A percentile compares a stretch with the other conserved stretches of the same genome.
Evolutionary conservation across 2,113 vertebrate species (phyloP).

Genomic region (Halcyon malimbica): DNA sequence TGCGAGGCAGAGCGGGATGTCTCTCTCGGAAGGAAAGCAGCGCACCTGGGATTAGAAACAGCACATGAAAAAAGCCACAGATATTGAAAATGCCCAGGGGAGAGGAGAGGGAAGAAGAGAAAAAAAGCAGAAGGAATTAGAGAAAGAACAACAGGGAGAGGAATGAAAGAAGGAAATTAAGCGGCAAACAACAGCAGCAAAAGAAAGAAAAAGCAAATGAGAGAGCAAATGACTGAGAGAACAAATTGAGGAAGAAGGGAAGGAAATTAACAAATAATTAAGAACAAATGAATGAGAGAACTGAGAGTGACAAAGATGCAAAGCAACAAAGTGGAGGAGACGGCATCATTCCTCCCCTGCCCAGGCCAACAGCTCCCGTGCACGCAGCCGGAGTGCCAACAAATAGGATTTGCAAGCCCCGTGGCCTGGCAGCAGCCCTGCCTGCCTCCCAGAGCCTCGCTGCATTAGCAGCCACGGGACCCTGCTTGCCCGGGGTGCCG

Average conservation of each 20-base stretch:
- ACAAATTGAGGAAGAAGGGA: constrained; percentile 59
- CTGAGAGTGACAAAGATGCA: background rate
- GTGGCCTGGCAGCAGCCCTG: background rate
- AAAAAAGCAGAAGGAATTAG: background rate
- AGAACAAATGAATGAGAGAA: constrained; percentile 51
- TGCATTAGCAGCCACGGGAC: background rate
- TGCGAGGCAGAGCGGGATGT: background rate
- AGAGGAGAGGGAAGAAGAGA: background rate
- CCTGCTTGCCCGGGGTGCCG: background rate
- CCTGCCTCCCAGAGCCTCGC: background rate
- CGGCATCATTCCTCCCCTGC: background rate
- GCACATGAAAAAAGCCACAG: background rate
- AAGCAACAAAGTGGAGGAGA: constrained; percentile 22
- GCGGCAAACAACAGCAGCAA: background rate
- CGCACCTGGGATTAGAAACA: background rate
- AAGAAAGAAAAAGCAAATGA: constrained; percentile 59
- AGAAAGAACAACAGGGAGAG: background rate
- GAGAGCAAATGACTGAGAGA: constrained; percentile 25
- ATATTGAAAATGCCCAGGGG: background rate
- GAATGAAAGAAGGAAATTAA: constrained; percentile 42
- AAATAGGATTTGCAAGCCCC: background rate
- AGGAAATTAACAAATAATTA: constrained; percentile 70
- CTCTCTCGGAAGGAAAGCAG: background rate
- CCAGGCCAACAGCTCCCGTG: background rate
- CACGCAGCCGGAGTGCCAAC: background rate